A percentile compares a stretch with the other conserved stretches of the same genome.
Evolutionary conservation across 1,140 invertebrate species (phyloP).

Genomic region (Tyrophagus putrescentiae): DNA sequence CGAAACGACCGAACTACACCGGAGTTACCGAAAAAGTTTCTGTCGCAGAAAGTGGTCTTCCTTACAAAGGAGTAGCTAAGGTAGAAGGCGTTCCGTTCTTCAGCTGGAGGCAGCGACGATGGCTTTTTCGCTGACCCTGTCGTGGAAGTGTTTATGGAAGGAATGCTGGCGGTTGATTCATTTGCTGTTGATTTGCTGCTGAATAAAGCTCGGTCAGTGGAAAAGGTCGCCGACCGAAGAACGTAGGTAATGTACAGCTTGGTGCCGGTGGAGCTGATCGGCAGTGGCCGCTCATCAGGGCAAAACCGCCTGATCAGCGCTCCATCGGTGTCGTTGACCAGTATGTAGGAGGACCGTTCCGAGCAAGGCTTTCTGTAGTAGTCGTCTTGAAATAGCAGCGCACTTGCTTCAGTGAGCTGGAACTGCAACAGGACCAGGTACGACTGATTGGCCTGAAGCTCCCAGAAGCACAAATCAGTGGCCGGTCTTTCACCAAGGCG

Average conservation of each 20-base stretch:
- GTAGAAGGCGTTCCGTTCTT: constrained; percentile 49
- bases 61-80: constrained; percentile 52
- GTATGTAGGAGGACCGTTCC: too few species aligned
- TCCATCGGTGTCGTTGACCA: too few species aligned
- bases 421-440: background rate
- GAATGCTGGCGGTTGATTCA: too few species aligned
- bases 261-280: constrained; percentile 45
- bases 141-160: too few species aligned
- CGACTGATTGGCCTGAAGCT: constrained; percentile 11
- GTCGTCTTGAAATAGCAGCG: too few species aligned
- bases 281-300: constrained; percentile 45
- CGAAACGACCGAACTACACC: constrained; percentile 57
- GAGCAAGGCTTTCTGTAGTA: too few species aligned
- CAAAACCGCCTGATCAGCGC: constrained; percentile 59
- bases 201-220: too few species aligned
- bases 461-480: constrained; percentile 4
- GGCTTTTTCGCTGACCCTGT: too few species aligned
- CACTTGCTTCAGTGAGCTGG: background rate
- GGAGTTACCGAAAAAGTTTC: constrained; percentile 45
- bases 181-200: too few species aligned
- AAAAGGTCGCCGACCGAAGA: too few species aligned
- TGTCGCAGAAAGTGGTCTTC: constrained; percentile 54
- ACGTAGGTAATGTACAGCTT: constrained; percentile 49
- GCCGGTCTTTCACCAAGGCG: background rate
- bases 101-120: too few species aligned